A percentile compares a stretch with the other conserved stretches of the same genome.
phyloP scores from a whole-genome alignment of 2,888 invertebrate genomes.

The Thumatha senex region DNA sequence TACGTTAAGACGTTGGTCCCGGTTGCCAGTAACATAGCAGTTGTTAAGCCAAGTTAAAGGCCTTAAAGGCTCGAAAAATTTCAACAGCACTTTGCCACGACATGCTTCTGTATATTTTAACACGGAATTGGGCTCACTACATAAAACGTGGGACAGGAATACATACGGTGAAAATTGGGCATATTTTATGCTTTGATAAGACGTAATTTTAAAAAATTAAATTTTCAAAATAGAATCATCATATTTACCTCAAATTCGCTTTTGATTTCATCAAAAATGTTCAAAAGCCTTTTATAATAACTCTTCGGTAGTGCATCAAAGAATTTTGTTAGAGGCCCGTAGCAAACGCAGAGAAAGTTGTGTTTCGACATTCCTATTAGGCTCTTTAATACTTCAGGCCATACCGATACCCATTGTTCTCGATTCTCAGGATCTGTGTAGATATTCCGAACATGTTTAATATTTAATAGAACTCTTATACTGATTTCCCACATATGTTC shows the following conservation, averaged over 20 bases:
- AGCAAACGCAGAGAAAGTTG: conserved; percentile 85
- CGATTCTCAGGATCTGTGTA: conserved; percentile 86
- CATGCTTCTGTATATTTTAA: too few species aligned
- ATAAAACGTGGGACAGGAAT: too few species aligned
- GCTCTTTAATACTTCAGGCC: conserved; percentile 86
- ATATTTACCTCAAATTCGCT: conserved; percentile 80
- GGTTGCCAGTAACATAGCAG: too few species aligned
- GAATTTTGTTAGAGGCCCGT: conserved; percentile 85
- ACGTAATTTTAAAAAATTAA: too few species aligned
- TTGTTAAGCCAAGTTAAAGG: too few species aligned
- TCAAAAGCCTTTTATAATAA: conserved; percentile 77
- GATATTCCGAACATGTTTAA: conserved; percentile 85
- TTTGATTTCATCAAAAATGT: conserved; percentile 83
- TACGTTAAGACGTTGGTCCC: too few species aligned
- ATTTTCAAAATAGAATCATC: too few species aligned
- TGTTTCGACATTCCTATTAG: conserved; percentile 85
- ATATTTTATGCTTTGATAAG: too few species aligned
- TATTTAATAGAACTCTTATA: conserved; percentile 81
- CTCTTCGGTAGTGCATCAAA: conserved; percentile 83
- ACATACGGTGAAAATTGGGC: too few species aligned
- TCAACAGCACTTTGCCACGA: too few species aligned
- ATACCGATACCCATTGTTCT: conserved; percentile 83
- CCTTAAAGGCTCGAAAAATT: too few species aligned
- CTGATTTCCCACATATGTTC: conserved; percentile 86
- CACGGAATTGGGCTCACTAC: too few species aligned